phyloP scores from a whole-genome alignment of 2,113 vertebrate species.

The Cinclus mexicanus region DNA sequence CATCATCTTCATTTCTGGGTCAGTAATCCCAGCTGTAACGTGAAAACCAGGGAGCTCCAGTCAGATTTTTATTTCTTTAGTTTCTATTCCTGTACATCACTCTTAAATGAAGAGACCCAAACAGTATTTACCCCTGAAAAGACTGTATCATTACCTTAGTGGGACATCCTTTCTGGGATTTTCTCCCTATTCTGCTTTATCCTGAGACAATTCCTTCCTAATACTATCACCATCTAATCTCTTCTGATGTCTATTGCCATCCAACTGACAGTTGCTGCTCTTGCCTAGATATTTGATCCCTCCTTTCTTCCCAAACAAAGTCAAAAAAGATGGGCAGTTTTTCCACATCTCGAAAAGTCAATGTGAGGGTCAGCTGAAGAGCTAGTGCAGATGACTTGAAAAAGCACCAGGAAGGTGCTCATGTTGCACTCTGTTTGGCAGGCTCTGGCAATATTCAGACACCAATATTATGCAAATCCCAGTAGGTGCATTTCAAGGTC shows the following conservation, averaged over 20 bases:
- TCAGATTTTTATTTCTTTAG: neutral
- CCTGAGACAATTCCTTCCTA: neutral
- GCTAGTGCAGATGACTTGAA: neutral
- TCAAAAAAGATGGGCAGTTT: neutral
- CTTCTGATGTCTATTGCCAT: neutral
- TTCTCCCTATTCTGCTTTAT: neutral
- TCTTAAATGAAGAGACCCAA: neutral
- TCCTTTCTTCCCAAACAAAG: neutral
- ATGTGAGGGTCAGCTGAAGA: neutral
- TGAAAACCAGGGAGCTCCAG: neutral
- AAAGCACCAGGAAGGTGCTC: neutral
- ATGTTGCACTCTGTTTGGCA: neutral
- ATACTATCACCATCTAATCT: neutral
- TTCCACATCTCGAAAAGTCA: neutral
- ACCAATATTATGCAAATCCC: neutral
- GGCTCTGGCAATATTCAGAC: neutral
- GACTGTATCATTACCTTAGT: neutral
- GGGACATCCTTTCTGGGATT: neutral
- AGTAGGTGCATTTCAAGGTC: neutral
- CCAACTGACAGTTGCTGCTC: neutral
- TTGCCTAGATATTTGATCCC: neutral
- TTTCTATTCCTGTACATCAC: neutral
- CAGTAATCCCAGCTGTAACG: neutral
- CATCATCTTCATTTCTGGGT: slow-evolving; percentile 10
- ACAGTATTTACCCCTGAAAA: neutral